These are phyloP conservation scores for Mirounga angustirostris DNA, from an alignment of 2,113 vertebrate species.

Conservation along the genomic window DNA sequence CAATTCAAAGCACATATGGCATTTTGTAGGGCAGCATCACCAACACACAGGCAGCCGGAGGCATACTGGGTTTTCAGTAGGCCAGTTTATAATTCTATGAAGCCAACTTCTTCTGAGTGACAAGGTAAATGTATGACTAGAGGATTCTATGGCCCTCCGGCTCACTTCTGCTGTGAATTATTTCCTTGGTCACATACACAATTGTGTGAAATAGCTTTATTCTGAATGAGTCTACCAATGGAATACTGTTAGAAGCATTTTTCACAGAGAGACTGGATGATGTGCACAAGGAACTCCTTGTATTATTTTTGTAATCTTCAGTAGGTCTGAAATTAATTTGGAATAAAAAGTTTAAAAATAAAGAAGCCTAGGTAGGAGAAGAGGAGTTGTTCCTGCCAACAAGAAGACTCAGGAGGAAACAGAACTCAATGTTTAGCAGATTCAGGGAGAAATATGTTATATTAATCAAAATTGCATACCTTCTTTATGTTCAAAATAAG, in stretches of 20 bases:
- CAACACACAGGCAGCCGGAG: background rate
- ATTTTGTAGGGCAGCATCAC: background rate
- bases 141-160: background rate
- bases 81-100: background rate
- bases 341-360: background rate
- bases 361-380: background rate
- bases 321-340: background rate
- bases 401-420: background rate
- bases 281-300: background rate
- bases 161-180: background rate
- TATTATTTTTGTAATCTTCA: slow-evolving; percentile 2
- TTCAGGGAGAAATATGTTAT: background rate
- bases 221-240: background rate
- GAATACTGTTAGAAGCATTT: background rate
- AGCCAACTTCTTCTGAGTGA: background rate
- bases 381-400: background rate
- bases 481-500: slow-evolving; percentile 8
- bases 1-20: background rate
- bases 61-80: background rate
- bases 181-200: background rate
- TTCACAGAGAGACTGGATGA: background rate
- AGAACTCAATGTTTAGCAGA: background rate
- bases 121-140: background rate
- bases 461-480: background rate
- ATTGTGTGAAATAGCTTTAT: background rate